These are phyloP conservation scores for Sturnira hondurensis DNA, from an alignment of 2,113 vertebrate genomes.

Conservation along the genomic window DNA sequence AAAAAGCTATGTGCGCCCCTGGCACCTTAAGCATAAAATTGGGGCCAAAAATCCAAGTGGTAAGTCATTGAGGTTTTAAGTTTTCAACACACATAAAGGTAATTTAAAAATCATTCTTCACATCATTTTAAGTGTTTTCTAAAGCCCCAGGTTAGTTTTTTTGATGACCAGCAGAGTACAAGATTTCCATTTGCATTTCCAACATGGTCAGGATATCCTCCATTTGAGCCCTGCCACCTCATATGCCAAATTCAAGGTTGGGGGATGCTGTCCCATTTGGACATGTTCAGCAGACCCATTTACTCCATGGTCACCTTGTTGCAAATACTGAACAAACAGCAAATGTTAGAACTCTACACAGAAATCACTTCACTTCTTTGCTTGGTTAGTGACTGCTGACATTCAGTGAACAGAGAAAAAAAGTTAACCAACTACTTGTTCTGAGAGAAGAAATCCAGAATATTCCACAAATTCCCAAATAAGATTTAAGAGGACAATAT, in stretches of 20 bases:
- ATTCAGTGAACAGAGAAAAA: neutral
- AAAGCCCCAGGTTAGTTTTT: neutral
- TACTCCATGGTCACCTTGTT: fast-evolving
- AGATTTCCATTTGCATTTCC: neutral
- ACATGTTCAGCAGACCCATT: fast-evolving
- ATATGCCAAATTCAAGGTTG: fast-evolving
- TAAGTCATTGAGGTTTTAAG: neutral
- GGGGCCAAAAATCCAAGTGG: neutral
- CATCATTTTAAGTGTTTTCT: neutral
- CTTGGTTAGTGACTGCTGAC: fast-evolving
- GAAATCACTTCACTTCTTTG: neutral
- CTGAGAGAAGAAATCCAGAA: neutral
- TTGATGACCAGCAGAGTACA: no score
- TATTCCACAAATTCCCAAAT: neutral
- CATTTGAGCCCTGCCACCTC: fast-evolving
- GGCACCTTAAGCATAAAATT: neutral
- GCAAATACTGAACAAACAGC: neutral
- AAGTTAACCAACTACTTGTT: neutral
- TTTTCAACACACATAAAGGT: neutral
- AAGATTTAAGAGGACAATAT: no score
- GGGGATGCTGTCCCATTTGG: neutral
- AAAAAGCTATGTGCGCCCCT: fast-evolving
- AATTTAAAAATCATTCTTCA: no score
- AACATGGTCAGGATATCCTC: fast-evolving
- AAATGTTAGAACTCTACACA: fast-evolving